A percentile compares a stretch with the other conserved stretches of the same genome.
These are phyloP conservation scores for Sesamia nonagrioides DNA, from an alignment of 1,140 invertebrate species.

Conservation along the genomic window DNA sequence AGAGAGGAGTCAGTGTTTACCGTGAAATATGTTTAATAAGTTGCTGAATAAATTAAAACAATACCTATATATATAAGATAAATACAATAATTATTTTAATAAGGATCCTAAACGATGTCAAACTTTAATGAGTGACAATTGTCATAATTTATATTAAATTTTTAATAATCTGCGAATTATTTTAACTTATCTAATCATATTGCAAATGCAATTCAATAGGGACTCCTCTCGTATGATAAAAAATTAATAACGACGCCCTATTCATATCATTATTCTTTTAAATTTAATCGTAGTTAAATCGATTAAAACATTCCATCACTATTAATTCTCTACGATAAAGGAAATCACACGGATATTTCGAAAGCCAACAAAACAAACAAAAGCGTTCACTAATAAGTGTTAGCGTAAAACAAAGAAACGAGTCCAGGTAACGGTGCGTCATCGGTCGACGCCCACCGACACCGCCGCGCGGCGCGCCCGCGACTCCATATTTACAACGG, in stretches of 20 bases:
- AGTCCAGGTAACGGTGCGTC: constrained; percentile 67
- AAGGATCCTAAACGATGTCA: constrained; percentile 28
- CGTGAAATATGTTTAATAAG: constrained; percentile 38
- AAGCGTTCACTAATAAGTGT: constrained; percentile 80
- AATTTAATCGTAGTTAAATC: constrained; percentile 69
- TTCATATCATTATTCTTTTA: constrained; percentile 47
- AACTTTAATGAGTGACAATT: constrained; percentile 27
- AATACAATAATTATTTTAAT: constrained; percentile 48
- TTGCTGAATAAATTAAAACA: constrained; percentile 46
- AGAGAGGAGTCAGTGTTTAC: constrained; percentile 69
- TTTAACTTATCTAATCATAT: constrained; percentile 46
- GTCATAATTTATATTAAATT: constrained; percentile 23
- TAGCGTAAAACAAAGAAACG: constrained; percentile 77
- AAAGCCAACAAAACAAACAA: constrained; percentile 85
- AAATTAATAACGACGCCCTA: constrained; percentile 45
- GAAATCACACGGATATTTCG: constrained; percentile 84
- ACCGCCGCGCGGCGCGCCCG: constrained; percentile 10
- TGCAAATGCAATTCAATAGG: constrained; percentile 41
- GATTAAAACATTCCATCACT: constrained; percentile 84
- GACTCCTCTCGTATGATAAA: constrained; percentile 45
- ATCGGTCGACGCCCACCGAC: constrained; percentile 53
- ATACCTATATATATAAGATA: constrained; percentile 47
- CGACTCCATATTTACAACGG: constrained; percentile 56
- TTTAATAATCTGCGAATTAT: constrained; percentile 43
- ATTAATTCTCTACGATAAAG: constrained; percentile 78